phyloP scores from a whole-genome alignment of 1,140 invertebrate species.

The Ceratina australensis region DNA sequence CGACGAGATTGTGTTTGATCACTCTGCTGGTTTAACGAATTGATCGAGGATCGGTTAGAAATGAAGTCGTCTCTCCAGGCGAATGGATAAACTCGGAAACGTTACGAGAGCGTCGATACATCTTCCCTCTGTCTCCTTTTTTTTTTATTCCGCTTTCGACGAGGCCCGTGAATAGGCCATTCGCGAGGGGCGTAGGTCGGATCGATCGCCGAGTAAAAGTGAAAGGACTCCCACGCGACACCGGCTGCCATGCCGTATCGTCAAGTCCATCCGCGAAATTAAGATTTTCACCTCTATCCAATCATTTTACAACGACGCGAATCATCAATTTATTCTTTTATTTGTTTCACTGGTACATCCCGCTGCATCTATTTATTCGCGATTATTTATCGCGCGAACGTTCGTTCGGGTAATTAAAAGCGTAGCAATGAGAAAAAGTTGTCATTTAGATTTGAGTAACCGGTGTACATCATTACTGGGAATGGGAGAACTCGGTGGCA shows the following conservation, averaged over 20 bases:
- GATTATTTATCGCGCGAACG: no score
- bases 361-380: no score
- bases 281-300: constrained; percentile 10
- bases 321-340: not conserved
- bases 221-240: constrained; percentile 46
- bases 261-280: constrained; percentile 41
- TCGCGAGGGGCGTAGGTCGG: constrained; percentile 52
- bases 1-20: not conserved
- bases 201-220: constrained; percentile 61
- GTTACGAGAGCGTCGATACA: constrained; percentile 43
- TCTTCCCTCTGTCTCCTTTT: constrained; percentile 40
- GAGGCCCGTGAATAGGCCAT: constrained; percentile 49
- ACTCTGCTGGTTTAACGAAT: no score
- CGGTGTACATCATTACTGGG: no score
- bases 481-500: no score
- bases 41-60: constrained; percentile 16
- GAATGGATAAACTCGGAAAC: constrained; percentile 58
- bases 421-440: no score
- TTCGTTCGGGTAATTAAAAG: no score
- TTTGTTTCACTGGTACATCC: no score
- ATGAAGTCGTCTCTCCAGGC: constrained; percentile 8
- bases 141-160: constrained; percentile 42
- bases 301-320: not conserved
- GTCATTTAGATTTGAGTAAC: no score
- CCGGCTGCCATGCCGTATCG: constrained; percentile 28